Evolutionary conservation across 2,797 vertebrate species (phyloP), one percentile per base, ranked within the genome.

Genomic region (Channallabes apus): DNA sequence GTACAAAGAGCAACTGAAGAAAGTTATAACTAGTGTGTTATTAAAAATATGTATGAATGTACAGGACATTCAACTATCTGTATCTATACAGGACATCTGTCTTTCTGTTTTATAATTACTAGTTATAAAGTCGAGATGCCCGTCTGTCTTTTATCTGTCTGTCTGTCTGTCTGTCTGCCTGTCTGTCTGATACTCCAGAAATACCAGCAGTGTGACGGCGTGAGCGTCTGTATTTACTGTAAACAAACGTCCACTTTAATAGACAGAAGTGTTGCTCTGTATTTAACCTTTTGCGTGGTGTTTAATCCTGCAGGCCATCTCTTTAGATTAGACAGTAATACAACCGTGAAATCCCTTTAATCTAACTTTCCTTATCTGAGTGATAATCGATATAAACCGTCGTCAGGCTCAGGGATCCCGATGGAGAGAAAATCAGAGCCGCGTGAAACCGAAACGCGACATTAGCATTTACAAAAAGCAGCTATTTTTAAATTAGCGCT

Each of bases 311-410:
- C 20, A 18, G n/a, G 61, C 0, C 24, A 80, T 80, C 38, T 46
- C 58, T 62, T n/a, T 11, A 79, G 22, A 80, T 80, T 27, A 64
- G 61, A 27, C 18, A 78, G 56, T 35, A 78, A 78, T 59, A 59
- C 32, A 78, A 11, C 29, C 75, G 0, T 78, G 20, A 78, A 38
- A 61, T 46, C 35, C 32, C 18, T 62, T 62, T 64, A 80, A 80
- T 80, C 78, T 51, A 18, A 46, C 51, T 9, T 64, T 64, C 24
- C 35, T 80, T 59, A 78, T 61, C 32, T 61, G 11, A 6, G 76
- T 38, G 58, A 78, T 38, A 61, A 78, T 78, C 58, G 2, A 18
- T 8, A 64, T 51, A 64, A 29, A 80, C 38, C 3, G 15, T 46
- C 59, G 0, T 46, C 77, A 64, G 22, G 8, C 32, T 61, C 20